Evolutionary conservation across 2,113 vertebrate genomes (phyloP), one percentile per base, ranked within the genome.

Genomic region (Pipra filicauda): DNA sequence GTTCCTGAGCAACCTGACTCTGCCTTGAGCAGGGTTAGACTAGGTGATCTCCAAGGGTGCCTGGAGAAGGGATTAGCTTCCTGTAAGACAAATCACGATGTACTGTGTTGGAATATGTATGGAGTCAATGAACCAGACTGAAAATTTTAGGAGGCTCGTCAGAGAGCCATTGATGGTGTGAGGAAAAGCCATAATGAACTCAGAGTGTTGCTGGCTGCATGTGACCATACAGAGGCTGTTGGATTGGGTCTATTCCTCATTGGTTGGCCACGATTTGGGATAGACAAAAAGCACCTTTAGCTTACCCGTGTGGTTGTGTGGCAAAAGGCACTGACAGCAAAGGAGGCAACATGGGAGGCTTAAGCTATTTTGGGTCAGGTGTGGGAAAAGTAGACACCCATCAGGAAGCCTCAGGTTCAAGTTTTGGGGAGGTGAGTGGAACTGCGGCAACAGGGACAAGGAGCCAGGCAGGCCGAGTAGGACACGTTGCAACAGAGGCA

Each of bases 211-310:
- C 70, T 85, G 74, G 62, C 41, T 87, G 43, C 66, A 26, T 1
- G 3, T 89, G 88, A 61, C 41, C 46, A 7, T 15, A 37, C 19
- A 66, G 51, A 88, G n/a, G 19, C 79, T 67, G 27, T 49, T 5
- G 6, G 65, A 15, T 77, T 57, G 71, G 35, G 61, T 67, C 84
- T 71, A 21, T 46, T 30, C 37, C 74, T 37, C 22, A 8, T 54
- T 0, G 0, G 23, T 61, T 54, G 81, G 28, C n/a, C 62, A 30
- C 0, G 0, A 65, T 37, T 59, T 61, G 44, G 30, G 83, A 76
- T 12, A 83, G 37, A 73, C 41, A 57, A 65, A 65, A 82, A 83
- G 35, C 30, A 64, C 18, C 35, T 67, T 66, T 33, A 75, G 26
- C 57, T 88, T 57, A 59, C 35, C 48, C 1, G 0, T 26, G 39